These are phyloP conservation scores for Syrphus vitripennis DNA, from an alignment of 2,888 invertebrate species.

Conservation along the genomic window DNA sequence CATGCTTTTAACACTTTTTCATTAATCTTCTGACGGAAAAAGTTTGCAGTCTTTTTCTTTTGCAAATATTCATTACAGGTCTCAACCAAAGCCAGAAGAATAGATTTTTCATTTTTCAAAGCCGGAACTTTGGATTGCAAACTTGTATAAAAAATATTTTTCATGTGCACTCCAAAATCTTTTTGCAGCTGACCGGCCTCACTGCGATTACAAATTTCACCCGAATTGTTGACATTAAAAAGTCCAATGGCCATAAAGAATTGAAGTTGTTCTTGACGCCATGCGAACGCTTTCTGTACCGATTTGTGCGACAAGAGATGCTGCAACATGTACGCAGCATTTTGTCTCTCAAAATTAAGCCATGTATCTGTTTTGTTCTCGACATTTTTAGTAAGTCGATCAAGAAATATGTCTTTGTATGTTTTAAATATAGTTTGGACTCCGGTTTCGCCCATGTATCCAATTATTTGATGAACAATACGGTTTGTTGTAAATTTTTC, in stretches of 20 bases:
- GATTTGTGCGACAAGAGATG: conserved; percentile 80
- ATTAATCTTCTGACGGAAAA: conserved; percentile 82
- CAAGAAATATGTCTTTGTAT: conserved; percentile 85
- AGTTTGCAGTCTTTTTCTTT: conserved; percentile 82
- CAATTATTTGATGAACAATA: conserved; percentile 85
- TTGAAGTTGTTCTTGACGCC: conserved; percentile 86
- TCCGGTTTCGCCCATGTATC: conserved; percentile 83
- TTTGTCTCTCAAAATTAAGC: conserved; percentile 87
- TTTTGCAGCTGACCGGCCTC: conserved; percentile 81
- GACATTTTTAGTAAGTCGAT: conserved; percentile 82
- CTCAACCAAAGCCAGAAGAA: conserved; percentile 84
- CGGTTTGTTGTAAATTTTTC: conserved; percentile 87
- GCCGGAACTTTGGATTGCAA: conserved; percentile 86
- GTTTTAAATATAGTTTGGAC: conserved; percentile 85
- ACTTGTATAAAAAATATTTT: conserved; percentile 87
- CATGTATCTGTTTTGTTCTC: conserved; percentile 82
- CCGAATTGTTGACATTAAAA: conserved; percentile 83
- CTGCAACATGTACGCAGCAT: conserved; percentile 84
- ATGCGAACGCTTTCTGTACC: conserved; percentile 81
- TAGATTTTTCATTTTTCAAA: conserved; percentile 84
- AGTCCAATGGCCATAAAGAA: conserved; percentile 86
- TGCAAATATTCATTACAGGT: conserved; percentile 83
- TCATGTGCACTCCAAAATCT: conserved; percentile 83
- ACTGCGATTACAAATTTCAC: conserved; percentile 74
- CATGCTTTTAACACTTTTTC: conserved; percentile 84